Evolutionary conservation across 2,888 invertebrate genomes (phyloP).

Genomic region (Leptinotarsa haldemani): DNA sequence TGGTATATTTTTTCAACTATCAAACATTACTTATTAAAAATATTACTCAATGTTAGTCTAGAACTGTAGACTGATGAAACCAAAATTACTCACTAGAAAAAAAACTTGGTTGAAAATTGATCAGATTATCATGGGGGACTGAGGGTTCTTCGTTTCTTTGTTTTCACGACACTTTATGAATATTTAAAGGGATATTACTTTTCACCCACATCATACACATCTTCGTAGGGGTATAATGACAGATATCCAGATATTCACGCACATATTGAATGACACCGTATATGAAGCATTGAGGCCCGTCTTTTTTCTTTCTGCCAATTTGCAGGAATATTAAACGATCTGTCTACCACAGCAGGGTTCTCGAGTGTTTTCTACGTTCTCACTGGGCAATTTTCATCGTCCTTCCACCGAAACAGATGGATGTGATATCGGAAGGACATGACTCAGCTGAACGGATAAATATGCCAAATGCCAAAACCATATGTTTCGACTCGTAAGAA

Average conservation of each 20-base stretch:
- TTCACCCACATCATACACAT: no score
- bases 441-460: conserved; percentile 5
- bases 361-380: conserved; percentile 7
- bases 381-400: background rate
- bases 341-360: background rate
- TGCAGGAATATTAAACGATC: background rate
- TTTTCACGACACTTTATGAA: no score
- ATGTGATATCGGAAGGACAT: background rate
- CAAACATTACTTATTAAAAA: no score
- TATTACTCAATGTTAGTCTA: no score
- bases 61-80: no score
- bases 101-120: no score
- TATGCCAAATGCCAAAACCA: background rate
- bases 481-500: background rate
- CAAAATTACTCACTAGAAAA: no score
- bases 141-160: no score
- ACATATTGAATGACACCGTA: background rate
- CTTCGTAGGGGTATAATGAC: no score
- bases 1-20: no score
- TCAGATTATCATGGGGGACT: no score
- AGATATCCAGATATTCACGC: background rate
- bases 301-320: background rate
- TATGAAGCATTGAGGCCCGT: background rate
- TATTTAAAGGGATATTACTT: no score
- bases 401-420: conserved; percentile 3